Evolutionary conservation across 2,888 invertebrate genomes (phyloP), one percentile per base, ranked within the genome.

Genomic region (Taphrorychus bicolor): DNA sequence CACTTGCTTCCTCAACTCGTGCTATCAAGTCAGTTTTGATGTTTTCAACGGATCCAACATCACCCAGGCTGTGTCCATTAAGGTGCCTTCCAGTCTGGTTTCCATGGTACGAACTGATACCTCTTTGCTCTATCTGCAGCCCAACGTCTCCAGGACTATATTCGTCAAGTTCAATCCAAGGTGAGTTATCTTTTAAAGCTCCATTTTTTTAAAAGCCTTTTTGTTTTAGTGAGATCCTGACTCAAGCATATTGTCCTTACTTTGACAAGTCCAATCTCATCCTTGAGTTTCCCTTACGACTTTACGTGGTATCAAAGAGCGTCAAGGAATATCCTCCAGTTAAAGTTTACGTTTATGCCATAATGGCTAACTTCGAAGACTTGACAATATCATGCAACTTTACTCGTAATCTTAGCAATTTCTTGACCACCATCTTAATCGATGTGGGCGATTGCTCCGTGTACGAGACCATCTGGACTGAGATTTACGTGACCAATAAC

Each of bases 371-470:
- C 17, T 59, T 65, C 9, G 69, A 72, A 19, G 57, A 68, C 42
- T 23, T 73, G 32, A 67, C 59, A 11, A 61, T 75, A 22, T 53
- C 49, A 16, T 64, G 71, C 19, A 45, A 16, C 18, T 21, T 19
- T n/a, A 51, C 21, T n/a, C 21, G n/a, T 16, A 24, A 32, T 42
- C 22, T 70, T 16, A 69, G 17, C 14, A 70, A 67, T 56, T 65
- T 57, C 22, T 17, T 67, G 9, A 53, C 72, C 18, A 69, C 70
- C 3, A 45, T 70, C 5, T 18, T 67, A 21, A 21, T 76, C 9
- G 69, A 76, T 57, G 40, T 76, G 58, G 75, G 74, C 19, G 62
- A 71, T 9, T 75, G 75, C 42, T 69, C 71, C 5, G 60, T 72
- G 5, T 70, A 67, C 17, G 76, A 76, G 72, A 72, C 73, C 3